Conservation (phyloP, 2,113 vertebrate species). For the Microcebus griseorufus region DNA sequence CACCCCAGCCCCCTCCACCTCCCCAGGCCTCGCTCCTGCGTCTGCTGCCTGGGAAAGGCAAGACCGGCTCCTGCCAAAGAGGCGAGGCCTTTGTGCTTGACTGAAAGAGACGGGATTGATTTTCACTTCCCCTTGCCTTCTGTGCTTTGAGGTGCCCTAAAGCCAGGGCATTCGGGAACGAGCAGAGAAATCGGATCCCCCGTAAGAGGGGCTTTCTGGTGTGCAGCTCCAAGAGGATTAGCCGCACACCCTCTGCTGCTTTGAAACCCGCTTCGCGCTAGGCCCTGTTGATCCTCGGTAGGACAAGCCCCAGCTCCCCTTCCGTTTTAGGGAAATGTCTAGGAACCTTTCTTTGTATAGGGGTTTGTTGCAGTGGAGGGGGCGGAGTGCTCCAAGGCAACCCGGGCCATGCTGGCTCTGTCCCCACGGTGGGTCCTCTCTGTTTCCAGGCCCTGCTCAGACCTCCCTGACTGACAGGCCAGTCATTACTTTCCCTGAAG, state of each 20-base stretch:
- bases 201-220: background rate
- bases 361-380: background rate
- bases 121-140: constrained; percentile 18
- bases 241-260: background rate
- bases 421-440: background rate
- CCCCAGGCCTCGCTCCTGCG: background rate
- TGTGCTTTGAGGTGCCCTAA: constrained; percentile 36
- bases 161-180: constrained; percentile 19
- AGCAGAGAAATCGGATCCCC: background rate
- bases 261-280: constrained; percentile 26
- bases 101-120: constrained; percentile 39
- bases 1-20: fast-evolving
- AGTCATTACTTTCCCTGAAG: fast-evolving
- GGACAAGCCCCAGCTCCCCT: background rate
- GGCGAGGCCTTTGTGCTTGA: background rate
- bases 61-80: background rate
- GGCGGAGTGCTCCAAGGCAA: background rate
- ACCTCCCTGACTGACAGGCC: background rate
- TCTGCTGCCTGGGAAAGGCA: background rate
- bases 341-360: background rate
- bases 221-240: background rate
- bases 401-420: background rate
- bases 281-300: background rate
- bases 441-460: background rate
- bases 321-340: background rate